Conservation (phyloP, 2,888 invertebrate genomes). For the Merodon equestris region DNA sequence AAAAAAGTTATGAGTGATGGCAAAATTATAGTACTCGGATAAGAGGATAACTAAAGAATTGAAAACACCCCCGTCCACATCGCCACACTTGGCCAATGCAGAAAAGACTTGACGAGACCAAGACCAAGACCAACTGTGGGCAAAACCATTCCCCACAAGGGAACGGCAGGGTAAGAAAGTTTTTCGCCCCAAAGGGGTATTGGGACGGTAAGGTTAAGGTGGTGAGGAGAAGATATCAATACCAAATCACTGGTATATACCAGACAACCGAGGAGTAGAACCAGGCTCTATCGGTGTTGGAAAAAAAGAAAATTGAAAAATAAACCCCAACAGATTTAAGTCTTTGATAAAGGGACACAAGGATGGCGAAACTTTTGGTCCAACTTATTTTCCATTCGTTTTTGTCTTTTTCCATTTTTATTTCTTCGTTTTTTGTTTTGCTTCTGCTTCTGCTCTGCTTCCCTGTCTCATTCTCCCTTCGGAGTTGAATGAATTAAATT, state of each 20-base stretch:
- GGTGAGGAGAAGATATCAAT: slow-evolving; percentile 44
- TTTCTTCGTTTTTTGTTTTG: neutral
- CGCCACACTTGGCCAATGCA: too few species aligned
- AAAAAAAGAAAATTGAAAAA: slow-evolving; percentile 65
- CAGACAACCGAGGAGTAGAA: too few species aligned
- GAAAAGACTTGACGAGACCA: slow-evolving; percentile 44
- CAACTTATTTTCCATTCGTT: slow-evolving; percentile 9
- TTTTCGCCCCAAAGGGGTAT: slow-evolving; percentile 6
- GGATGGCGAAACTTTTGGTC: slow-evolving; percentile 36
- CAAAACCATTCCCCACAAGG: neutral
- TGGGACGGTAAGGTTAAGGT: neutral
- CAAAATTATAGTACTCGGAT: slow-evolving; percentile 45
- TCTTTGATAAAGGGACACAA: slow-evolving; percentile 59
- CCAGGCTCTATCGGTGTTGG: neutral
- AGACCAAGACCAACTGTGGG: neutral
- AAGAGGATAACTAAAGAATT: slow-evolving; percentile 59
- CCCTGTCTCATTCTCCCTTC: neutral
- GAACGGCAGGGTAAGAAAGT: slow-evolving; percentile 25
- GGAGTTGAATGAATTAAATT: slow-evolving; percentile 61
- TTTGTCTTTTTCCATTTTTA: neutral
- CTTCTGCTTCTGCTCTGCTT: neutral
- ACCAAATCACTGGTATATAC: slow-evolving; percentile 52
- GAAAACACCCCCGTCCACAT: slow-evolving; percentile 63
- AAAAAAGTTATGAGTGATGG: slow-evolving; percentile 65
- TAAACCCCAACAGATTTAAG: slow-evolving; percentile 67